These are phyloP conservation scores for Drosophila meridionalis DNA, from an alignment of 2,888 invertebrate genomes.

Conservation along the genomic window DNA sequence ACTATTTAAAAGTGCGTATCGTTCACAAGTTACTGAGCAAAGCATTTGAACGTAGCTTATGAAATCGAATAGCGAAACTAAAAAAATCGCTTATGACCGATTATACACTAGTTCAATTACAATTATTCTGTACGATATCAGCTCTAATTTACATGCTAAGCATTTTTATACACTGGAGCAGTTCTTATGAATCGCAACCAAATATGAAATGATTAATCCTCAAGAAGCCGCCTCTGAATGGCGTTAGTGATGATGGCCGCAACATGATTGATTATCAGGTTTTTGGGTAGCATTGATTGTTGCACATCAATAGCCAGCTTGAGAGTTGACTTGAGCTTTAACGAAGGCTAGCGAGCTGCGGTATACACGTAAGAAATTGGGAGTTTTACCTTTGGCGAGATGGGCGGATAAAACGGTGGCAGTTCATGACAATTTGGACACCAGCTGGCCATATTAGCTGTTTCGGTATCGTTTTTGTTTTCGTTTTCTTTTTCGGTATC, in stretches of 20 bases:
- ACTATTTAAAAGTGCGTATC: background rate
- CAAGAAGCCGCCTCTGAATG: constrained; percentile 5
- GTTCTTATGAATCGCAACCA: background rate
- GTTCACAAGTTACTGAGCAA: background rate
- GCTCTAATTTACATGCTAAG: constrained; percentile 5
- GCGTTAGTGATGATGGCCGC: constrained; percentile 34
- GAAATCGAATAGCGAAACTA: background rate
- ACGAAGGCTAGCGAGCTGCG: constrained; percentile 23
- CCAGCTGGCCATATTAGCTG: constrained; percentile 75
- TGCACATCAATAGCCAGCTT: constrained; percentile 36
- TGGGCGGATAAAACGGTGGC: constrained; percentile 78
- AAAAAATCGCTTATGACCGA: background rate
- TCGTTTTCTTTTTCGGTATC: constrained; percentile 25
- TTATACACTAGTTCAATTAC: background rate
- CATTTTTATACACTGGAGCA: background rate
- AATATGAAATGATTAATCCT: background rate
- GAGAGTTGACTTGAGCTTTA: constrained; percentile 10
- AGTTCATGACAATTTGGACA: constrained; percentile 83
- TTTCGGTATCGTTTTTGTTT: constrained; percentile 24
- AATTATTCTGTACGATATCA: background rate
- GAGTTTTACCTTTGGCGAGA: constrained; percentile 78
- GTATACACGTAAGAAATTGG: constrained; percentile 17
- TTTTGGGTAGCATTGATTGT: constrained; percentile 21
- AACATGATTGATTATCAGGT: constrained; percentile 37
- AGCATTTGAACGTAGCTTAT: background rate